phyloP scores from a whole-genome alignment of 37 sponge, comb jelly and placozoan genomes.

The Haliclona indistincta region DNA sequence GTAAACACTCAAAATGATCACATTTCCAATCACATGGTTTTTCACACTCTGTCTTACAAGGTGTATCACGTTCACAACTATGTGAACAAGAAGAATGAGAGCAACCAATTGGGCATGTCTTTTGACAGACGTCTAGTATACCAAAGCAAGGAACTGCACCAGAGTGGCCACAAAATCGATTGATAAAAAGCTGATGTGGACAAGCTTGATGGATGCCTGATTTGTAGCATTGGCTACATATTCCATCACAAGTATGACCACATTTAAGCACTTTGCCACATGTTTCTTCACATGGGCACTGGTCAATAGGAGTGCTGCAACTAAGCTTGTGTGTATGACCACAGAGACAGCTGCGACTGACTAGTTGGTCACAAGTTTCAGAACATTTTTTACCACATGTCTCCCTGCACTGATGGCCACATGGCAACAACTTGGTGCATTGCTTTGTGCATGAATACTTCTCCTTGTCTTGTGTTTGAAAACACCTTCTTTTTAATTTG shows the following conservation, averaged over 20 bases:
- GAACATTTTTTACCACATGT: slow-evolving; percentile 37
- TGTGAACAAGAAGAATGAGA: too few relatives aligned
- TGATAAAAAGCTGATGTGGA: background rate
- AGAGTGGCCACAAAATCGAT: slow-evolving; percentile 46
- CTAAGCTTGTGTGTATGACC: slow-evolving; percentile 14
- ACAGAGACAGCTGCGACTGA: slow-evolving; percentile 27
- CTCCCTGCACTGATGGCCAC: slow-evolving; percentile 73
- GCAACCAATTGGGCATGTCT: background rate
- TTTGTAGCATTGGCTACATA: slow-evolving; percentile 42
- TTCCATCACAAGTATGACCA: slow-evolving; percentile 73
- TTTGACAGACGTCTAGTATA: background rate
- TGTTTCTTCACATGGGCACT: slow-evolving; percentile 12
- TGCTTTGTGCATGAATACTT: slow-evolving; percentile 18
- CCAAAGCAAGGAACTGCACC: slow-evolving; percentile 5
- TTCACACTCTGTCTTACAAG: background rate
- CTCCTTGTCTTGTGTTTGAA: background rate
- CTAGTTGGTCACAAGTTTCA: background rate
- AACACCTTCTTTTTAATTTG: slow-evolving; percentile 14
- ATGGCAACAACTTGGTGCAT: slow-evolving; percentile 39
- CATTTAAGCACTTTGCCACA: slow-evolving; percentile 44
- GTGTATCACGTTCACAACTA: background rate
- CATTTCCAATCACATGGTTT: slow-evolving; percentile 21
- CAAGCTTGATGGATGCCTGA: slow-evolving; percentile 43
- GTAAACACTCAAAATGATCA: slow-evolving; percentile 6
- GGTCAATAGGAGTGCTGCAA: slow-evolving; percentile 2